phyloP scores from a whole-genome alignment of 2,113 vertebrate genomes.

The Columba livia region DNA sequence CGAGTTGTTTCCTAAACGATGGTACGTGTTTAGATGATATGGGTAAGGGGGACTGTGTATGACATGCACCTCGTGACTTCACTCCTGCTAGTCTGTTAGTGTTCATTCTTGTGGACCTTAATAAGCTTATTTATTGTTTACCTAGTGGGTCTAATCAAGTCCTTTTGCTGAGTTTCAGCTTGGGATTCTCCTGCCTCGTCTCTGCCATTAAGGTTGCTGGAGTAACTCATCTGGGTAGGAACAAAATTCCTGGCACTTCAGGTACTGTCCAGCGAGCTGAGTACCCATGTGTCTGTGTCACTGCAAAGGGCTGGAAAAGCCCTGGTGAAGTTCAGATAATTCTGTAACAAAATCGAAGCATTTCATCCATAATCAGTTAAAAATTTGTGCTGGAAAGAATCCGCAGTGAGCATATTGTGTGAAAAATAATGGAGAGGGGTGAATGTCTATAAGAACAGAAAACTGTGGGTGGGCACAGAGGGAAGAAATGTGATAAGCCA shows the following conservation, averaged over 20 bases:
- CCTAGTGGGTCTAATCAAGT: neutral
- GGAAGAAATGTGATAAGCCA: neutral
- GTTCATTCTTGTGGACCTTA: neutral
- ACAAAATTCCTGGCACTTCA: neutral
- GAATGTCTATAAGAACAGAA: neutral
- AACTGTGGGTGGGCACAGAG: neutral
- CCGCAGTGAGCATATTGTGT: neutral
- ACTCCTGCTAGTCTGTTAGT: neutral
- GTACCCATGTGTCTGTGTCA: fast-evolving
- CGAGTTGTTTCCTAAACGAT: neutral
- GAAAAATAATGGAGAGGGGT: neutral
- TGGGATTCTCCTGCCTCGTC: neutral
- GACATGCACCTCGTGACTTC: neutral
- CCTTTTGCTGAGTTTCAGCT: neutral
- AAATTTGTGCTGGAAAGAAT: neutral
- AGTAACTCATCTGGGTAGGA: neutral
- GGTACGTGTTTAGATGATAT: neutral
- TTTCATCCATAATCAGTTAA: neutral
- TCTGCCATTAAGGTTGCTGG: neutral
- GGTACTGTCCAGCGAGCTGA: neutral
- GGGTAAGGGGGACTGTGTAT: neutral
- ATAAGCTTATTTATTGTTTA: slow-evolving; percentile 29
- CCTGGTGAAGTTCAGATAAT: neutral
- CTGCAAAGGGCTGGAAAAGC: neutral
- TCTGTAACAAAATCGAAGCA: neutral